A percentile compares a stretch with the other conserved stretches of the same genome.
Evolutionary conservation across 2,888 invertebrate species (phyloP).

Genomic region (Diabrotica balteata): DNA sequence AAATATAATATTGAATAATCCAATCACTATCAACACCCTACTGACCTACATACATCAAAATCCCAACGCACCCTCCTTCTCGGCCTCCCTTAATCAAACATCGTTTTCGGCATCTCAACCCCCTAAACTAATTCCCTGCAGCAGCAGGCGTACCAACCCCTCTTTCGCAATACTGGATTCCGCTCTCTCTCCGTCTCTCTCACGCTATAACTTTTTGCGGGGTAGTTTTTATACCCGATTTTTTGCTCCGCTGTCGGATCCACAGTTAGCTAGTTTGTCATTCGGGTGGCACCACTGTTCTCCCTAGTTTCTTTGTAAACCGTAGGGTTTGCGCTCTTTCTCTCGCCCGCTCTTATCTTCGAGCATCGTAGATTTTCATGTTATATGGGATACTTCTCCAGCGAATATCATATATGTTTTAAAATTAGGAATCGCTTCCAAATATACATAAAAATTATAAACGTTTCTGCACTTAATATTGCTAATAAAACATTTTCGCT

Average conservation of each 20-base stretch:
- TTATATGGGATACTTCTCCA: too few relatives aligned
- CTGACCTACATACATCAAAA: conserved; percentile 42
- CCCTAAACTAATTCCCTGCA: conserved; percentile 49
- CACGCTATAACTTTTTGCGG: conserved; percentile 45
- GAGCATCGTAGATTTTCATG: conserved; percentile 4
- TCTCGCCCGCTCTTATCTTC: conserved; percentile 8
- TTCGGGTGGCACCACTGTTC: conserved; percentile 58
- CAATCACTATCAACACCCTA: conserved; percentile 11
- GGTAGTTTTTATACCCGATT: conserved; percentile 54
- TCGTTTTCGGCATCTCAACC: conserved; percentile 40
- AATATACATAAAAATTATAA: too few relatives aligned
- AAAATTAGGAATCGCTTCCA: too few relatives aligned
- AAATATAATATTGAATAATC: conserved; percentile 18
- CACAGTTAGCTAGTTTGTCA: conserved; percentile 63
- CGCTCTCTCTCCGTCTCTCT: conserved; percentile 28
- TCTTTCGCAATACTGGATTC: conserved; percentile 42
- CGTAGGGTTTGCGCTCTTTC: conserved; percentile 25
- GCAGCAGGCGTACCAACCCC: conserved; percentile 35
- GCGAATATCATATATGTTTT: too few relatives aligned
- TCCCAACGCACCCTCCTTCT: conserved; percentile 15
- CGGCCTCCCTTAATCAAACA: conserved; percentile 39
- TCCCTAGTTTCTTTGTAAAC: conserved; percentile 46
- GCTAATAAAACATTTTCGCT: too few relatives aligned
- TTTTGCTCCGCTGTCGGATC: conserved; percentile 60
- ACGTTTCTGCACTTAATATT: too few relatives aligned